phyloP scores from a whole-genome alignment of 2,888 invertebrate genomes.

The Anticlea derivata region DNA sequence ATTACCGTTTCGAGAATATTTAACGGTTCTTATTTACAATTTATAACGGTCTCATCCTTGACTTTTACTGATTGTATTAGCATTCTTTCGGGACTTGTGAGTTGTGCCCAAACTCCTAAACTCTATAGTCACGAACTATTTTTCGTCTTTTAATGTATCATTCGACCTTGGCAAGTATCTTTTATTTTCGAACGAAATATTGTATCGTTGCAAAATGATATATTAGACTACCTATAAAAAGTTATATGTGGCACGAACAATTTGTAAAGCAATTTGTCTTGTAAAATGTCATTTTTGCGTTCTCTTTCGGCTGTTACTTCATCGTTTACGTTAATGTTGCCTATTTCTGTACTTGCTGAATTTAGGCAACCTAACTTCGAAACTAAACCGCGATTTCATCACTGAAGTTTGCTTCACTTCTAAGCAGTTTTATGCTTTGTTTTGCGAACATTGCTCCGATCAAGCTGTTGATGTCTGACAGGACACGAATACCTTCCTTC shows the following conservation, averaged over 20 bases:
- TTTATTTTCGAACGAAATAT: conserved; percentile 39
- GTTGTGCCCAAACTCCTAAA: conserved; percentile 57
- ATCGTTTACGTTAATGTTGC: conserved; percentile 34
- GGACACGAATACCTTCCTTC: too few relatives aligned
- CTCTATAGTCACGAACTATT: conserved; percentile 62
- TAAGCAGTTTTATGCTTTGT: conserved; percentile 13
- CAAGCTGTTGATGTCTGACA: conserved; percentile 11
- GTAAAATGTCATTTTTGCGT: conserved; percentile 40
- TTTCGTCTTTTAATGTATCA: conserved; percentile 53
- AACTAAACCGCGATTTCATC: conserved; percentile 34
- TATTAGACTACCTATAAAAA: conserved; percentile 40
- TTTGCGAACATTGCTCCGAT: conserved; percentile 20
- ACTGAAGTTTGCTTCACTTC: conserved; percentile 28
- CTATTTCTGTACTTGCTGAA: conserved; percentile 31
- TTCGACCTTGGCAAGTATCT: conserved; percentile 53
- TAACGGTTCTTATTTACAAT: conserved; percentile 36
- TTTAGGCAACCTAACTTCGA: conserved; percentile 34
- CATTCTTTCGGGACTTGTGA: conserved; percentile 54
- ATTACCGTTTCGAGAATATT: conserved; percentile 43
- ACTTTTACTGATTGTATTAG: conserved; percentile 60
- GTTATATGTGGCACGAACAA: conserved; percentile 36
- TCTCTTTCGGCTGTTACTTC: conserved; percentile 36
- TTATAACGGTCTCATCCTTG: conserved; percentile 56
- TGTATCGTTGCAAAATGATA: conserved; percentile 42
- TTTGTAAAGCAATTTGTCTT: conserved; percentile 39